Evolutionary conservation across 2,797 vertebrate species (phyloP).

Genomic region (Danio tinwini): DNA sequence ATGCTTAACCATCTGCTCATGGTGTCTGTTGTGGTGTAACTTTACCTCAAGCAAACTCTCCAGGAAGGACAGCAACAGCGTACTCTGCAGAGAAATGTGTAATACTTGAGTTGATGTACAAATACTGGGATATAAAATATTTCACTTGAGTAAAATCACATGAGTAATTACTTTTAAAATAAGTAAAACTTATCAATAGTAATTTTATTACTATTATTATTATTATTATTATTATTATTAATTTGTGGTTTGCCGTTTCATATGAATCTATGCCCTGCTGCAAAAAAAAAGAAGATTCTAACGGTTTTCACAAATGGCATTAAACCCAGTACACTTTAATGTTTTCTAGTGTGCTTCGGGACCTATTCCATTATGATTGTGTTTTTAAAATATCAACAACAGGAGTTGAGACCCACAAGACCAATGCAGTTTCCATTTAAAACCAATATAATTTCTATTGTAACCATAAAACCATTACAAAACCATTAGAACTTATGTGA

Average conservation of each 20-base stretch:
- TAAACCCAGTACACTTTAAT: no score
- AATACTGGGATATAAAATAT: background rate
- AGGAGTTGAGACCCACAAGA: no score
- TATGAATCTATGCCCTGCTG: background rate
- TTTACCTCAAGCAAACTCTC: conserved; percentile 58
- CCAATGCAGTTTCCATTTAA: no score
- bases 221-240: background rate
- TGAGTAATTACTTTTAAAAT: background rate
- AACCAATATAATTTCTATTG: no score
- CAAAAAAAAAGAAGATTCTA: no score
- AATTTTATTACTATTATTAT: background rate
- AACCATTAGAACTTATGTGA: no score
- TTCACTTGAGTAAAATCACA: background rate
- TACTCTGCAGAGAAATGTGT: background rate
- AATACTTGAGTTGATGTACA: background rate
- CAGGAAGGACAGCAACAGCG: background rate
- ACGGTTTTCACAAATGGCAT: no score
- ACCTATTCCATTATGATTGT: no score
- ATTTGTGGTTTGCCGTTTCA: background rate
- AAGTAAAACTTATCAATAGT: background rate
- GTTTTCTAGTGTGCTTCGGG: no score
- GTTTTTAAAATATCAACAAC: no score
- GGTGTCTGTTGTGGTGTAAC: conserved; percentile 48
- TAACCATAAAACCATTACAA: no score
- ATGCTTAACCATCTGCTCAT: conserved; percentile 59